phyloP scores from a whole-genome alignment of 2,888 invertebrate species.

The Pyralis farinalis region DNA sequence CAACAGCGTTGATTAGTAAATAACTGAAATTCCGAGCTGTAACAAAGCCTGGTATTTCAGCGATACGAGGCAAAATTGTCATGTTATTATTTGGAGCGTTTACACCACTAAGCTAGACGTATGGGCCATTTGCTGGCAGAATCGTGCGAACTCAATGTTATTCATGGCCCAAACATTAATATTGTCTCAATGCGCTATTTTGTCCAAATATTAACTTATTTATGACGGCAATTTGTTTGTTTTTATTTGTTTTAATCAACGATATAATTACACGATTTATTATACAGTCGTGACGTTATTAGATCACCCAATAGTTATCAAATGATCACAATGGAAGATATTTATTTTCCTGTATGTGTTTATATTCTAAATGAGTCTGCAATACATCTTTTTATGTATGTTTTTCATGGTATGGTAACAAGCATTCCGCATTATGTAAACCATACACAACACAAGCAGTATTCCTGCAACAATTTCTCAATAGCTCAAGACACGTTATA shows the following conservation, averaged over 20 bases:
- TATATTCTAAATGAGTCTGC: too few species aligned
- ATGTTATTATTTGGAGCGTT: conserved; percentile 70
- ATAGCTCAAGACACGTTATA: too few species aligned
- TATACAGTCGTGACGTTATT: too few species aligned
- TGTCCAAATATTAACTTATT: conserved; percentile 47
- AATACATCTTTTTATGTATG: too few species aligned
- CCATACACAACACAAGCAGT: too few species aligned
- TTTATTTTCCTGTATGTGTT: too few species aligned
- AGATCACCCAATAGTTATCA: too few species aligned
- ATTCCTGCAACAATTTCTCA: too few species aligned
- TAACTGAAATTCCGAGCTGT: neutral
- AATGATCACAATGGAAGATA: too few species aligned
- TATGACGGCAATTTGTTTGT: conserved; percentile 6
- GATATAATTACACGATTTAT: too few species aligned
- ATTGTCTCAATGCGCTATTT: conserved; percentile 53
- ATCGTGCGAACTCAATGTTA: conserved; percentile 61
- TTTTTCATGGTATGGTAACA: too few species aligned
- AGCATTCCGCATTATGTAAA: too few species aligned
- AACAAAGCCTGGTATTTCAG: conserved; percentile 18
- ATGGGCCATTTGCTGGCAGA: conserved; percentile 69
- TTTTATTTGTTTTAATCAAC: conserved; percentile 13
- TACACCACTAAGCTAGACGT: conserved; percentile 72
- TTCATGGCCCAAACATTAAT: conserved; percentile 64
- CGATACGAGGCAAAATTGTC: conserved; percentile 50
- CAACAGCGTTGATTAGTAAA: conserved; percentile 17